These are phyloP conservation scores for Odocoileus virginianus DNA, from an alignment of 2,113 vertebrate genomes.

Conservation along the genomic window DNA sequence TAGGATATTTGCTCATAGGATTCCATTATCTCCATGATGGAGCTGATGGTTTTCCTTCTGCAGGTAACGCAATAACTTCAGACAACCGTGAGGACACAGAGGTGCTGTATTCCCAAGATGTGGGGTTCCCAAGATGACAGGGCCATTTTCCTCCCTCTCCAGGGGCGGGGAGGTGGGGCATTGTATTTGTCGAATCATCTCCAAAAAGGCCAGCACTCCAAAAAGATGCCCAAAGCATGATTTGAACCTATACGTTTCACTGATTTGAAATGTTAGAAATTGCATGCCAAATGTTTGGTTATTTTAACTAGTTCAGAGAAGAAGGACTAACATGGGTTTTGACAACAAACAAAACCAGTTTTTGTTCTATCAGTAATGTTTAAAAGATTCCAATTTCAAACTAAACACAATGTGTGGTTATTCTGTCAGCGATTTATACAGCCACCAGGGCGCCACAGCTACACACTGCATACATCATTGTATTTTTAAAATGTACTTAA, in stretches of 20 bases:
- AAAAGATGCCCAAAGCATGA: conserved; percentile 62
- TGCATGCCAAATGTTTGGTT: conserved; percentile 62
- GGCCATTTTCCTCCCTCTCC: conserved; percentile 33
- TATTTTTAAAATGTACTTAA: conserved; percentile 89
- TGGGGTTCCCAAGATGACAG: conserved; percentile 49
- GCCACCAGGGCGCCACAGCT: conserved; percentile 89
- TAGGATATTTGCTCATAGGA: conserved; percentile 31
- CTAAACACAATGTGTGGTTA: conserved; percentile 92
- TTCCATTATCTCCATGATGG: not conserved
- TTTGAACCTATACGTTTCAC: conserved; percentile 59
- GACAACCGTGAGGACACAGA: conserved; percentile 17
- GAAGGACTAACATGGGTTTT: conserved; percentile 80
- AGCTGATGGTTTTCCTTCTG: not conserved
- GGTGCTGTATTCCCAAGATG: not conserved
- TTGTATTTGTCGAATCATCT: conserved; percentile 14
- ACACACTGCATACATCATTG: conserved; percentile 92
- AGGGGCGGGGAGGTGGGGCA: not conserved
- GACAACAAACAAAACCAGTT: conserved; percentile 87
- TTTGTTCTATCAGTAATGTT: conserved; percentile 83
- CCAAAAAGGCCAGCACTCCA: not conserved
- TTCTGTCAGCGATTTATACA: conserved; percentile 91
- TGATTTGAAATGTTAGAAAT: conserved; percentile 71
- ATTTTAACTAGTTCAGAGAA: conserved; percentile 78
- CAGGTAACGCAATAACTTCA: conserved; percentile 33
- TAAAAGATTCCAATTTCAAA: conserved; percentile 90